Evolutionary conservation across 2,113 vertebrate species (phyloP).

Genomic region (Ophthalmolycus amberensis): DNA sequence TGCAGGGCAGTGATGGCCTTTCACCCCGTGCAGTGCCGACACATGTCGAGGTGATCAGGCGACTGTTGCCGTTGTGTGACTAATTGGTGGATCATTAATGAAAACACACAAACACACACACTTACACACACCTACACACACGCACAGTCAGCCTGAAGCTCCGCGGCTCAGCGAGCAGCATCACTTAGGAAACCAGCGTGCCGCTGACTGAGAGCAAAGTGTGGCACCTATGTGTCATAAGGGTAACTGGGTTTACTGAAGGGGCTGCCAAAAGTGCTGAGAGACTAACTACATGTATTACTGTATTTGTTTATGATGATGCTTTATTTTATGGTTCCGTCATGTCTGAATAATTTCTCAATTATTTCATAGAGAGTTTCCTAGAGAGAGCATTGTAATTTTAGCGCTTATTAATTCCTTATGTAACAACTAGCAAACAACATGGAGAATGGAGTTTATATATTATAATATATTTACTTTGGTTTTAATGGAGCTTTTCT

Average conservation of each 20-base stretch:
- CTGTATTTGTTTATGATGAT: not conserved
- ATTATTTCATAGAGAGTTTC: not conserved
- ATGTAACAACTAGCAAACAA: not conserved
- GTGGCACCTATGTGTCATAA: constrained; percentile 15
- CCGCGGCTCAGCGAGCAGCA: constrained; percentile 48
- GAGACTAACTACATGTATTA: not conserved
- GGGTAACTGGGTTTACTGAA: not conserved
- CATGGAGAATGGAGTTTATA: not conserved
- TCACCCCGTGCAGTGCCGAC: constrained; percentile 29
- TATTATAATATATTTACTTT: not conserved
- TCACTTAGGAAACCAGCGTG: constrained; percentile 68
- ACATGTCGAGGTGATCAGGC: constrained; percentile 72
- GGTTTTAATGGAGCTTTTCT: not conserved
- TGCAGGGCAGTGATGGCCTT: not conserved
- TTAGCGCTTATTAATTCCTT: not conserved
- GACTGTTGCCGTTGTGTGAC: constrained; percentile 78
- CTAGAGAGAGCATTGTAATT: not conserved
- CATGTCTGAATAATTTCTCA: not conserved
- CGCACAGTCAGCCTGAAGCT: constrained; percentile 48
- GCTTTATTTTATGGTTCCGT: not conserved
- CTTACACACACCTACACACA: not conserved
- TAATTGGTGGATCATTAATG: constrained; percentile 83
- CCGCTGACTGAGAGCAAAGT: constrained; percentile 36
- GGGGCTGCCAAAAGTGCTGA: not conserved
- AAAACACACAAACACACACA: constrained; percentile 43